Evolutionary conservation across 1,140 invertebrate genomes (phyloP).

Genomic region (Stegodyphus dumicola): DNA sequence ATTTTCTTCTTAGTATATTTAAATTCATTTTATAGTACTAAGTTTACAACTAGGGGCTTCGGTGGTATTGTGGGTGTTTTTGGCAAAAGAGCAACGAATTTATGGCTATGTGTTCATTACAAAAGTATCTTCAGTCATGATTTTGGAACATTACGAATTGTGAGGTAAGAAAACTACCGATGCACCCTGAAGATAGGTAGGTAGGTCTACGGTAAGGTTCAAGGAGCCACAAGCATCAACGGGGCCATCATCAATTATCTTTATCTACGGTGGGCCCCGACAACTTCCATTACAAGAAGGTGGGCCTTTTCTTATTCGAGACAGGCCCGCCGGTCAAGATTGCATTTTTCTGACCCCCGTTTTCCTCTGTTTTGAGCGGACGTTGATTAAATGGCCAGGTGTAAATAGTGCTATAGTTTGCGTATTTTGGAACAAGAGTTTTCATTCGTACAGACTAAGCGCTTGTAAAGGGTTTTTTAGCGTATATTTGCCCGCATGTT

Average conservation of each 20-base stretch:
- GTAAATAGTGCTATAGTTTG: not conserved
- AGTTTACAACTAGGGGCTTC: too few relatives aligned
- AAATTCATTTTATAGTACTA: too few relatives aligned
- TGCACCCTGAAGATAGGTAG: conserved; percentile 16
- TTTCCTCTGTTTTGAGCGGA: not conserved
- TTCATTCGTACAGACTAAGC: not conserved
- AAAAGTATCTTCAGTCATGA: not conserved
- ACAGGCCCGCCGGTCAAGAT: conserved; percentile 18
- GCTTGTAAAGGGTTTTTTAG: too few relatives aligned
- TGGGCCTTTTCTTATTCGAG: not conserved
- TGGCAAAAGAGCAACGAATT: too few relatives aligned
- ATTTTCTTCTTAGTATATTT: too few relatives aligned
- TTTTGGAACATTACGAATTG: not conserved
- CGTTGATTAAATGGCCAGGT: conserved; percentile 16
- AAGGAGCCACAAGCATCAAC: conserved; percentile 21
- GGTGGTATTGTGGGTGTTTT: too few relatives aligned
- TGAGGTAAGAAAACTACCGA: conserved; percentile 1
- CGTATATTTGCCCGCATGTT: too few relatives aligned
- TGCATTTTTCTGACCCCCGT: conserved; percentile 17
- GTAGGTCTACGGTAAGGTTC: conserved; percentile 22
- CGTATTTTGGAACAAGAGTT: not conserved
- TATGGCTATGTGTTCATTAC: too few relatives aligned
- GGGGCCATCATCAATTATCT: conserved; percentile 45
- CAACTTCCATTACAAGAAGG: conserved; percentile 36
- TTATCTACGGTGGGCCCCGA: conserved; percentile 39